A percentile compares a stretch with the other conserved stretches of the same genome.
phyloP scores from a whole-genome alignment of 2,113 vertebrate species.

The Callospermophilus lateralis region DNA sequence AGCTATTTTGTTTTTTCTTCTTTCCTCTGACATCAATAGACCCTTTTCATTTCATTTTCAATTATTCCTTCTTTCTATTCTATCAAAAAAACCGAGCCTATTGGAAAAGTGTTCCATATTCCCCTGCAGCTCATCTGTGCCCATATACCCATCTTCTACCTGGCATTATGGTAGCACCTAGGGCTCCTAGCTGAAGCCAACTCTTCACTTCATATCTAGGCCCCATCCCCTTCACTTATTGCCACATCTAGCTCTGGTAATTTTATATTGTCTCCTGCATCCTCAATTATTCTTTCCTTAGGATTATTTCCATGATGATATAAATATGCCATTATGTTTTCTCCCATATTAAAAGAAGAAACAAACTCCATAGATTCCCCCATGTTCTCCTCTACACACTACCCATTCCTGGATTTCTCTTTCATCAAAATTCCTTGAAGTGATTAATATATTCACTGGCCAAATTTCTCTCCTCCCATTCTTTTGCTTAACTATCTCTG shows the following conservation, averaged over 20 bases:
- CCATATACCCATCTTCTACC: background rate
- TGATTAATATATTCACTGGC: background rate
- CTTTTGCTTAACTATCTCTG: background rate
- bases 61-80: background rate
- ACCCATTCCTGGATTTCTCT: background rate
- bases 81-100: background rate
- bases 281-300: background rate
- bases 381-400: background rate
- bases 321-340: background rate
- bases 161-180: background rate
- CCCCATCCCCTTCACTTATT: background rate
- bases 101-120: background rate
- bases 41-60: background rate
- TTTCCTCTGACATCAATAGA: background rate
- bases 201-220: background rate
- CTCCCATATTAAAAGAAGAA: background rate
- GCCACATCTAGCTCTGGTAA: background rate
- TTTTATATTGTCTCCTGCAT: background rate
- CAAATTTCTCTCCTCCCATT: background rate
- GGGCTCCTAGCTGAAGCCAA: too few relatives aligned
- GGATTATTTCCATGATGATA: background rate
- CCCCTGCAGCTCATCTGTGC: background rate
- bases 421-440: background rate
- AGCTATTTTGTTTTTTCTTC: background rate
- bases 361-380: background rate